Evolutionary conservation across 2,797 vertebrate genomes (phyloP).

Genomic region (Coreius guichenoti): DNA sequence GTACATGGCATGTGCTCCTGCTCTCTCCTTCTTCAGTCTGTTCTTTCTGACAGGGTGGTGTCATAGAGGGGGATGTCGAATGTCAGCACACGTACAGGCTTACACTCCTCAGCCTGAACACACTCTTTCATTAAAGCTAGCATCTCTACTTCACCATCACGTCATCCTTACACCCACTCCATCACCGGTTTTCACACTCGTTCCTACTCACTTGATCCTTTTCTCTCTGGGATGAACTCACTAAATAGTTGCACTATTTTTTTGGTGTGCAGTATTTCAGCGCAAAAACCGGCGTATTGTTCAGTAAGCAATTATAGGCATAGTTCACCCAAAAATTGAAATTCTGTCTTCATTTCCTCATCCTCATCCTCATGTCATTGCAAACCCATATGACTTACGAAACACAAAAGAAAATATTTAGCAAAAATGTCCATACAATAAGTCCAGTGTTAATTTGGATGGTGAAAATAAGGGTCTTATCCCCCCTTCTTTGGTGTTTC

Average conservation of each 20-base stretch:
- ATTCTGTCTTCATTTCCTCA: background rate
- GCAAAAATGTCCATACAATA: background rate
- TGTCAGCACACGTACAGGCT: slow-evolving; percentile 55
- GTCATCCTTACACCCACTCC: slow-evolving; percentile 50
- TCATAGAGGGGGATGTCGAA: slow-evolving; percentile 58
- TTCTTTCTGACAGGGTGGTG: slow-evolving; percentile 58
- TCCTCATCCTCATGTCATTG: too few species aligned
- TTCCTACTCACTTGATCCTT: slow-evolving; percentile 1
- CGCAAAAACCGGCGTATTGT: background rate
- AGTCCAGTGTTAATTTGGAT: background rate
- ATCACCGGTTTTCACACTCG: background rate
- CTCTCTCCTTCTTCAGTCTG: slow-evolving; percentile 36
- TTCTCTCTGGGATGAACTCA: slow-evolving; percentile 10
- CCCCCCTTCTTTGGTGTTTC: background rate
- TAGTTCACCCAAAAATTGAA: background rate
- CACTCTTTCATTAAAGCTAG: slow-evolving; percentile 61
- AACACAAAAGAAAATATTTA: background rate
- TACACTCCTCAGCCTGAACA: slow-evolving; percentile 45
- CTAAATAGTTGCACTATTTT: background rate
- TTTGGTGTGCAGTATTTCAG: background rate
- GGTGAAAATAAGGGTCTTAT: too few species aligned
- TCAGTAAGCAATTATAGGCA: background rate
- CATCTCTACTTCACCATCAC: slow-evolving; percentile 40
- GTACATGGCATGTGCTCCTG: slow-evolving; percentile 32
- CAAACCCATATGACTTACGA: background rate